Evolutionary conservation across 2,888 invertebrate genomes (phyloP), one percentile per base, ranked within the genome.

Genomic region (Drosophila robusta): DNA sequence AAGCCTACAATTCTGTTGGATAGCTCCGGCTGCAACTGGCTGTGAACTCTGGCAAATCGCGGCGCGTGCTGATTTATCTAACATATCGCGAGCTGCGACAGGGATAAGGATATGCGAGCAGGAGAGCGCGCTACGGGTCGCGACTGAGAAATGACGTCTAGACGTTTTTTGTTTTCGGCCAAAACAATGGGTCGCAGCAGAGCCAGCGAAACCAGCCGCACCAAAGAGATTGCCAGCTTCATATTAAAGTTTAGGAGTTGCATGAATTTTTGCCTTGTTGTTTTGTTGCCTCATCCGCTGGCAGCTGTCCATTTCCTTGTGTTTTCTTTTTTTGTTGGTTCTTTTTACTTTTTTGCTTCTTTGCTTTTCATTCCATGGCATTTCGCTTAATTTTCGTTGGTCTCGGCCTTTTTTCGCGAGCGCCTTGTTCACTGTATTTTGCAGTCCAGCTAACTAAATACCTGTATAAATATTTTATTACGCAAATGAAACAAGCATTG

Each of bases 381-480:
- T 55, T 78, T 61, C 34, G 75, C 71, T 72, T 75, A 79, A 79
- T 78, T 78, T 79, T 78, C 38, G 72, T 64, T 72, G 65, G 50
- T 50, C 58, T 64, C 47, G 42, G 32, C 62, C 58, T 58, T 18
- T 16, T 12, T 18, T 45, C 12, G 46, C 9, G 38, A 45, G 24
- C 50, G 24, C 34, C 38, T 55, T 55, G 58, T 42, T 42, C 38
- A 63, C 55, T 78, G 70, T 61, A 58, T 66, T 70, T 63, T 62
- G 54, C 55, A 55, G 80, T 69, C 78, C 63, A 70, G 75, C 75
- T 73, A 87, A 83, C 83, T 87, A 83, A 83, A 83, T 87, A 83
- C 87, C 83, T 83, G 85, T 81, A 87, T 83, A 83, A 83, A 83
- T 83, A 87, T 87, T 83, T 83, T 83, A 83, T 81, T 83, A 87